Conservation (phyloP, 1,140 invertebrate genomes). For the Zaprionus kolodkinae region DNA sequence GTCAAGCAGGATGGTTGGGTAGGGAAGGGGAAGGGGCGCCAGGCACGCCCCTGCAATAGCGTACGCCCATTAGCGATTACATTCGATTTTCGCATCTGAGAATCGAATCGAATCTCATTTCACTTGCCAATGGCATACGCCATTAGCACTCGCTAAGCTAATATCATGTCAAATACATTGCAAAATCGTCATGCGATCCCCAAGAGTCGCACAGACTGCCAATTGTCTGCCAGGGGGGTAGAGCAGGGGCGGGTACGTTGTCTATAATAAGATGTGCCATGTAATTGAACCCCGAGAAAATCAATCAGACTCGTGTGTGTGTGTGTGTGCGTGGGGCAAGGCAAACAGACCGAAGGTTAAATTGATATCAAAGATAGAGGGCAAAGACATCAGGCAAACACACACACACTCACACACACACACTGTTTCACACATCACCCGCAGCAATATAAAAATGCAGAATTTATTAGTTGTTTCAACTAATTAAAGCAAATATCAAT, state of each 20-base stretch:
- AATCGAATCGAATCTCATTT: slow-evolving; percentile 74
- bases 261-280: slow-evolving; percentile 45
- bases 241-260: neutral
- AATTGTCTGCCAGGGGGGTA: slow-evolving; percentile 26
- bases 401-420: too few relatives aligned
- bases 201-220: slow-evolving; percentile 12
- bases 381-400: slow-evolving; percentile 2
- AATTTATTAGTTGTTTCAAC: slow-evolving; percentile 9
- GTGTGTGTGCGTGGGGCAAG: slow-evolving; percentile 43
- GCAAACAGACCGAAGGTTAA: slow-evolving; percentile 46
- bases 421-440: neutral
- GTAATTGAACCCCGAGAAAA: slow-evolving; percentile 47
- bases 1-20: too few relatives aligned
- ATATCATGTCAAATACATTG: slow-evolving; percentile 71
- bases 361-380: slow-evolving; percentile 30
- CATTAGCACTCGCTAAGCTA: slow-evolving; percentile 70
- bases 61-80: slow-evolving; percentile 70
- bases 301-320: slow-evolving; percentile 49
- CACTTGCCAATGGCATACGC: slow-evolving; percentile 68
- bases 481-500: slow-evolving; percentile 6
- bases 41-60: slow-evolving; percentile 48
- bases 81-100: slow-evolving; percentile 75
- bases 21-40: neutral
- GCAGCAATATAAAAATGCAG: neutral
- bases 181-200: slow-evolving; percentile 45